Percentiles rank a stretch among this genome's conserved stretches.
phyloP scores from a whole-genome alignment of 2,888 invertebrate genomes.

The Antitype chi region DNA sequence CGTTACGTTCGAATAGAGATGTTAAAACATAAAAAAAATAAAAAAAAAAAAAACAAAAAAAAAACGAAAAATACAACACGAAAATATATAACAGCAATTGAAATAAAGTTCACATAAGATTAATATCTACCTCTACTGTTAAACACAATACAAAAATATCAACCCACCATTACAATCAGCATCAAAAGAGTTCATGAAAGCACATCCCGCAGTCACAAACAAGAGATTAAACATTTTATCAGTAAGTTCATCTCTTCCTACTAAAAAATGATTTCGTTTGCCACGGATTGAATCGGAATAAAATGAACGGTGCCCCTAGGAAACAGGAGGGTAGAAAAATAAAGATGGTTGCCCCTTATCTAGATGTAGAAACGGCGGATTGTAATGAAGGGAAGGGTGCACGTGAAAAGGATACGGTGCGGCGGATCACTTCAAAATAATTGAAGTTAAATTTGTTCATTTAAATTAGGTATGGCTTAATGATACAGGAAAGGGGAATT shows the following conservation, averaged over 20 bases:
- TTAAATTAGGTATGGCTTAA: conserved; percentile 84
- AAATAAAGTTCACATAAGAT: conserved; percentile 56
- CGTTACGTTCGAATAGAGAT: background rate
- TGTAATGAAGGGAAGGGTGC: conserved; percentile 88
- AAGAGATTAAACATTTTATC: conserved; percentile 83
- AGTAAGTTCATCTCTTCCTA: conserved; percentile 83
- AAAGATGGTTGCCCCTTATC: conserved; percentile 87
- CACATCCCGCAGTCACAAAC: conserved; percentile 80
- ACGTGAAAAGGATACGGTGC: conserved; percentile 87
- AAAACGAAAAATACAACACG: background rate
- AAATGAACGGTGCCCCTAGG: conserved; percentile 85
- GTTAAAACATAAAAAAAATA: too few relatives aligned
- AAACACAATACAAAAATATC: conserved; percentile 52
- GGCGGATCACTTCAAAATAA: conserved; percentile 88
- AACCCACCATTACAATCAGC: conserved; percentile 65
- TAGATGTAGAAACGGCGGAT: conserved; percentile 87
- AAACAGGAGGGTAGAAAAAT: conserved; percentile 83
- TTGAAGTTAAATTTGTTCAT: conserved; percentile 90
- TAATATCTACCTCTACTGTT: conserved; percentile 44
- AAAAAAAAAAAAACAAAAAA: too few relatives aligned
- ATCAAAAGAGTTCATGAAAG: conserved; percentile 71
- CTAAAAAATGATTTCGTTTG: conserved; percentile 87
- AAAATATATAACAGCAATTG: conserved; percentile 11
- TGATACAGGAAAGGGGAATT: conserved; percentile 73
- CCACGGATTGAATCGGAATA: conserved; percentile 87